These are phyloP conservation scores for Papio anubis DNA, from an alignment of 2,113 vertebrate genomes.

Conservation along the genomic window DNA sequence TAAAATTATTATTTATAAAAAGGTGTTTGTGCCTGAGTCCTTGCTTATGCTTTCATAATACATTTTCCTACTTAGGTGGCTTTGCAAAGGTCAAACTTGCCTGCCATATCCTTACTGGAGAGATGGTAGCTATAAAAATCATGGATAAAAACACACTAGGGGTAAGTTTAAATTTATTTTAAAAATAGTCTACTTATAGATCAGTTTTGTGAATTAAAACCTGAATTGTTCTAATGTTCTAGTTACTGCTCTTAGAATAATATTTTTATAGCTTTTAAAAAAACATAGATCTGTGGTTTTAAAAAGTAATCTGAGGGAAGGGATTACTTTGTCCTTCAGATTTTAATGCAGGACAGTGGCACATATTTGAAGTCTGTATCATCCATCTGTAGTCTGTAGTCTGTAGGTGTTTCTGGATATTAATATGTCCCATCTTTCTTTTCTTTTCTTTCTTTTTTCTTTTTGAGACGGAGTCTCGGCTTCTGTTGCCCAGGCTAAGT, in stretches of 20 bases:
- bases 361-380: not conserved
- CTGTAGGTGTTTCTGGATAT: not conserved
- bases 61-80: constrained; percentile 86
- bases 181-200: constrained; percentile 5
- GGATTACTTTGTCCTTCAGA: not conserved
- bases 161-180: constrained; percentile 84
- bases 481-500: too few relatives aligned
- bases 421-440: not conserved
- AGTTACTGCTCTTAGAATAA: constrained; percentile 24
- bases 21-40: not conserved
- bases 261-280: not conserved
- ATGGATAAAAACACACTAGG: constrained; percentile 95
- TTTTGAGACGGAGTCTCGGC: too few relatives aligned
- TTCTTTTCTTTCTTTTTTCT: too few relatives aligned
- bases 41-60: constrained; percentile 23
- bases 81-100: constrained; percentile 97
- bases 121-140: constrained; percentile 97
- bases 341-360: not conserved
- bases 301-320: not conserved
- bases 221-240: not conserved
- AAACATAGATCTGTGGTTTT: not conserved
- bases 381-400: not conserved
- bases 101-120: constrained; percentile 91
- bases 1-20: not conserved
- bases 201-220: constrained; percentile 43